Percentiles rank a stretch among this genome's conserved stretches.
phyloP scores from a whole-genome alignment of 2,113 vertebrate species.

The Lagopus muta region DNA sequence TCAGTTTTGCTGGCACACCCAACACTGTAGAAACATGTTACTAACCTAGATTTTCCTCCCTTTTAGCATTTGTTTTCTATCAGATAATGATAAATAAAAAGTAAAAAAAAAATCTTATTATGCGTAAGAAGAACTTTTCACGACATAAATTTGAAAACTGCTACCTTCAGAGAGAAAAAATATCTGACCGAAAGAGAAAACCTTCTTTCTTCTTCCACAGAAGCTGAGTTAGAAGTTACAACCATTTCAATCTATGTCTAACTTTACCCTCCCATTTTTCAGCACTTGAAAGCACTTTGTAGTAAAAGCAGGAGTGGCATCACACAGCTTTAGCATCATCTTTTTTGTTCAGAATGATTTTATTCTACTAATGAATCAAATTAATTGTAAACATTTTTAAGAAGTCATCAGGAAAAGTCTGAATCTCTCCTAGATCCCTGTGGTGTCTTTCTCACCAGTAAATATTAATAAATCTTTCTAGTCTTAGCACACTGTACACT shows the following conservation, averaged over 20 bases:
- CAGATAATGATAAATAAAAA: background rate
- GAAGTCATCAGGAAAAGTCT: background rate
- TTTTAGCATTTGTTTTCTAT: background rate
- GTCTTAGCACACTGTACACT: background rate
- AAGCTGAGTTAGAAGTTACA: background rate
- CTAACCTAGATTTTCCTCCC: background rate
- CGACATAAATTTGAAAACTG: background rate
- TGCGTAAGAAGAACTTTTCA: background rate
- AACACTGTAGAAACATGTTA: background rate
- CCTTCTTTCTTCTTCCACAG: background rate
- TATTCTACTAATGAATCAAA: background rate
- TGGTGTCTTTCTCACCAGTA: background rate
- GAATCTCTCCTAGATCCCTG: background rate
- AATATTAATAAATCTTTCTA: background rate
- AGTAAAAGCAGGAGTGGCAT: background rate
- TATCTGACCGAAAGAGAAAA: background rate
- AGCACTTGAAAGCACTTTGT: background rate
- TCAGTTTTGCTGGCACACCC: background rate
- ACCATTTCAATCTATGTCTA: background rate
- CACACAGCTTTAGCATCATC: background rate
- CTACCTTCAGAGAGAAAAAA: background rate
- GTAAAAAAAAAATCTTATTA: background rate
- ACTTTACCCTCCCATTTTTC: background rate
- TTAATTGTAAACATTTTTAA: background rate
- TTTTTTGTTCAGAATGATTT: background rate